Conservation (phyloP, 1,140 invertebrate genomes). For the Dendroctonus ponderosae region DNA sequence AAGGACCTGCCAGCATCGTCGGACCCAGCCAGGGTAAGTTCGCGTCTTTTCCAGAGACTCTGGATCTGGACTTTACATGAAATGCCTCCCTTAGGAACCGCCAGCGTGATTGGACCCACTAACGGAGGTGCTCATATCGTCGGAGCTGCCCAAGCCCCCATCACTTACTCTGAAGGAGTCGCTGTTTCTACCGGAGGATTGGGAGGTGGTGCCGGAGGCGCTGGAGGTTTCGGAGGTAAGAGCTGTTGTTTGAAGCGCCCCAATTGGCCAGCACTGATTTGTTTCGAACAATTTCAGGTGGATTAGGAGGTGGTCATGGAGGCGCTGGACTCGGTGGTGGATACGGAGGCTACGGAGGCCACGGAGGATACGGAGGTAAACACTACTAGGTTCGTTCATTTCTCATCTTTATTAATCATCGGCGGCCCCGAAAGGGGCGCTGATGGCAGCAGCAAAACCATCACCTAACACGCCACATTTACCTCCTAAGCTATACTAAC, state of each 20-base stretch:
- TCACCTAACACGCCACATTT: background rate
- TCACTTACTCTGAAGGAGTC: slow-evolving; percentile 32
- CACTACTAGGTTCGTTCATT: slow-evolving; percentile 30
- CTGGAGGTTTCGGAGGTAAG: slow-evolving; percentile 18
- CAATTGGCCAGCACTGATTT: too few species aligned
- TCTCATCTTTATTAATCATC: slow-evolving; percentile 21
- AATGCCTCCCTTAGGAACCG: slow-evolving; percentile 19
- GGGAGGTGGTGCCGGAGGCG: slow-evolving; percentile 23
- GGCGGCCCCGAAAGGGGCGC: background rate
- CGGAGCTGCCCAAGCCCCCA: slow-evolving; percentile 33
- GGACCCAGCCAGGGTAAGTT: slow-evolving; percentile 32
- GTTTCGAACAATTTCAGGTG: slow-evolving; percentile 3
- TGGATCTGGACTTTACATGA: too few species aligned
- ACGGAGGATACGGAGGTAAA: slow-evolving; percentile 32
- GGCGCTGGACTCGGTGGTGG: slow-evolving; percentile 24
- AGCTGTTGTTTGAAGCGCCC: background rate
- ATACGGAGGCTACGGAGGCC: slow-evolving; percentile 20
- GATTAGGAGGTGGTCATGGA: slow-evolving; percentile 27
- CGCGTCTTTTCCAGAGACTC: background rate
- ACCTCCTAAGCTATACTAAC: too few species aligned
- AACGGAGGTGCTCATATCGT: slow-evolving; percentile 33
- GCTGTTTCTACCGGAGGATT: slow-evolving; percentile 25
- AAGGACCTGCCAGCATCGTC: slow-evolving; percentile 32
- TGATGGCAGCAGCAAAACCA: too few species aligned
- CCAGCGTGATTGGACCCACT: slow-evolving; percentile 34